These are phyloP conservation scores for Rhagonycha fulva DNA, from an alignment of 2,888 invertebrate species.

Conservation along the genomic window DNA sequence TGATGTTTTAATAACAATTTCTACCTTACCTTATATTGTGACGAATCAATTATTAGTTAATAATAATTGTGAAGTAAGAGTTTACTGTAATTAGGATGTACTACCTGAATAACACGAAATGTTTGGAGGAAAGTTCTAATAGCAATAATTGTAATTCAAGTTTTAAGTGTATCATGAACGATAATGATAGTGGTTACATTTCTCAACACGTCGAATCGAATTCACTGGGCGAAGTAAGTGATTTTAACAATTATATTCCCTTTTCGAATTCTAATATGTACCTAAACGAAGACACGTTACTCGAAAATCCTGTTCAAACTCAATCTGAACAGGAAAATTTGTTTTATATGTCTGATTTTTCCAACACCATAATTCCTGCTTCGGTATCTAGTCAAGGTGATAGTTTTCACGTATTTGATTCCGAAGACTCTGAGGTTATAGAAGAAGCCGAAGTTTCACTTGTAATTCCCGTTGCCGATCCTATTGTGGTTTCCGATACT, in stretches of 20 bases:
- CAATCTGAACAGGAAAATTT: slow-evolving; percentile 30
- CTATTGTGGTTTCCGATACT: not conserved
- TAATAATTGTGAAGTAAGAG: not conserved
- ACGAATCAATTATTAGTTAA: not conserved
- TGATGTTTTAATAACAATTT: not conserved
- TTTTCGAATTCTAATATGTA: slow-evolving; percentile 35
- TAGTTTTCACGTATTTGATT: slow-evolving; percentile 38
- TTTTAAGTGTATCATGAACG: slow-evolving; percentile 33
- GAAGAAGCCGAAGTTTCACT: slow-evolving; percentile 31
- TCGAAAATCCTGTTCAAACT: slow-evolving; percentile 43
- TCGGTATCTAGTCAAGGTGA: slow-evolving; percentile 33
- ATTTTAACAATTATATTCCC: slow-evolving; percentile 32
- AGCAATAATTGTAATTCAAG: not conserved
- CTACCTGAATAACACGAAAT: not conserved
- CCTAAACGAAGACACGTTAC: slow-evolving; percentile 49
- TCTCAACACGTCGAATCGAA: slow-evolving; percentile 51
- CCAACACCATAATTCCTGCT: slow-evolving; percentile 33
- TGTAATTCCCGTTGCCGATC: slow-evolving; percentile 29
- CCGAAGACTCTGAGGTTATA: slow-evolving; percentile 22
- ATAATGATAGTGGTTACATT: slow-evolving; percentile 53
- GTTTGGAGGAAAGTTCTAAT: not conserved
- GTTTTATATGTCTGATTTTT: slow-evolving; percentile 32
- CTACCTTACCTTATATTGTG: not conserved
- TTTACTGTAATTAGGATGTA: not conserved
- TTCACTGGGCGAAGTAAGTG: slow-evolving; percentile 30